Evolutionary conservation across 2,888 invertebrate genomes (phyloP), one percentile per base, ranked within the genome.

Genomic region (Halictus quadricinctus): DNA sequence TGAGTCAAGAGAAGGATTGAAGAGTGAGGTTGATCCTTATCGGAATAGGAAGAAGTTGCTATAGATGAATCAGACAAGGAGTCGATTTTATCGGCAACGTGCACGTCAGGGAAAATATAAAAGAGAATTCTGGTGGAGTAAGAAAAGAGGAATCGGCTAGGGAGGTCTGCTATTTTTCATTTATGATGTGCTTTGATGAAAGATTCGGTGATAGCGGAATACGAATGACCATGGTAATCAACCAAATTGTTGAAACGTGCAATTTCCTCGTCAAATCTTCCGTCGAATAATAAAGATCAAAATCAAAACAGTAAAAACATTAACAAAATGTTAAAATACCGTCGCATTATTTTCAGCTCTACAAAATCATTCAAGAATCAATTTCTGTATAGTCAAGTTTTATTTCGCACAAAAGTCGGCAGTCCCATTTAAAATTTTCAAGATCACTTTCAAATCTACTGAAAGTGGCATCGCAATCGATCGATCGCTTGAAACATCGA

Each of bases 1-100:
- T 64, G 64, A 64, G 64, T 64, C 64, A 64, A 64, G 64, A 64
- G 64, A 64, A 64, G 64, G 64, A 64, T 64, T 29, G 64, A 64
- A 29, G 29, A 64, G 29, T 29, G 64, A 64, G 64, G 29, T 29
- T 64, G 64, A 64, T 64, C 64, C 64, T 64, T 64, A 64, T 64
- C 64, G 29, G 64, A 64, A 64, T 64, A 64, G 64, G 64, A 64
- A 64, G 64, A 64, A 64, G 29, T 64, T 29, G 29, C 64, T 64
- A 64, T 64, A 64, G 64, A 64, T 29, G 64, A 29, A 29, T 29
- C 29, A 29, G 64, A 29, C 64, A 29, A 64, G 15, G 64, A 58
- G 64, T 64, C 64, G 64, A 64, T 64, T 64, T 64, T 64, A 64
- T 64, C 64, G 64, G 64, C 64, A 15, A 64, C 64, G 29, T 64